These are phyloP conservation scores for Drosophila melanogaster DNA, from an alignment of 1,140 invertebrate genomes.

Conservation along the genomic window Release_6_plus_ISO1_MT NT_037436.4:13884001-13884500, in stretches of 20 bases:
- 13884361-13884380: conserved; percentile 1
- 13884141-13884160: conserved; percentile 80
- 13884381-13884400: not conserved
- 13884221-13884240: conserved; percentile 67
- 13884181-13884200: conserved; percentile 54
- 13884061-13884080: conserved; percentile 71
- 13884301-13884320: conserved; percentile 76
- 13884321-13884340: conserved; percentile 55
- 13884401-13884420: not conserved
- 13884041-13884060: conserved; percentile 76
- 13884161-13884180: conserved; percentile 65
- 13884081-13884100: conserved; percentile 65
- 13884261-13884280: conserved; percentile 84
- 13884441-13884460: too few species aligned
- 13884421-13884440: too few species aligned
- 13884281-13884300: conserved; percentile 83
- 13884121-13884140: conserved; percentile 69
- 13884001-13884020: conserved; percentile 14
- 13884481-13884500: too few species aligned
- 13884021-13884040: conserved; percentile 75
- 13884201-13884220: conserved; percentile 56
- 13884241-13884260: conserved; percentile 76
- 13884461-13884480: too few species aligned
- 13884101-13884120: conserved; percentile 60
- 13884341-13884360: not conserved